Percentiles rank a stretch among this genome's conserved stretches.
Evolutionary conservation across 2,113 vertebrate species (phyloP).

Genomic region (Carollia perspicillata): DNA sequence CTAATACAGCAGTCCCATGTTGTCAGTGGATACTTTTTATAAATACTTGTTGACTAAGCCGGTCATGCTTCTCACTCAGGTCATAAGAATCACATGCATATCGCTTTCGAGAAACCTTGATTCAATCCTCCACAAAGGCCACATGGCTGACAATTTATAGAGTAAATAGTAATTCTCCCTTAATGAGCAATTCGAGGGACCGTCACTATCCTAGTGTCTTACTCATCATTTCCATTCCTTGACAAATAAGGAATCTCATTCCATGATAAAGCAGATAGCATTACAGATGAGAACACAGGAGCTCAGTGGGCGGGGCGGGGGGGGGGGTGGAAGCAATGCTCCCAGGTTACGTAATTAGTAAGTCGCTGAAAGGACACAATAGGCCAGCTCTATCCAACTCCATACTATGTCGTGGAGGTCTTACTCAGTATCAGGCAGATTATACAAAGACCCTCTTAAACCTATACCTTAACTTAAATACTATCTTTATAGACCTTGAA

Average conservation of each 20-base stretch:
- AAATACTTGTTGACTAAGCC: conserved; percentile 33
- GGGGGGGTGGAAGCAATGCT: not conserved
- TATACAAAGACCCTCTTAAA: not conserved
- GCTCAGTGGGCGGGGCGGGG: not conserved
- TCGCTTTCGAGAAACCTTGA: not conserved
- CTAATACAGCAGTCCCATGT: not conserved
- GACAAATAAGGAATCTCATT: not conserved
- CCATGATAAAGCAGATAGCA: not conserved
- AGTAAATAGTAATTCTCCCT: not conserved
- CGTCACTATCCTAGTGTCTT: not conserved
- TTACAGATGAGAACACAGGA: not conserved
- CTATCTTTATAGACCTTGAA: not conserved
- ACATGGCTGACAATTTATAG: not conserved
- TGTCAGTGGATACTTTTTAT: not conserved
- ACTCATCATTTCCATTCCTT: not conserved
- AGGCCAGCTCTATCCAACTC: not conserved
- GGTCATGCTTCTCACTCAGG: not conserved
- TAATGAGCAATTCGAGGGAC: not conserved
- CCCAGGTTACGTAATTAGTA: not conserved
- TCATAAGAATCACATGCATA: not conserved
- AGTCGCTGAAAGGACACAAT: not conserved
- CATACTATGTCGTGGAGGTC: not conserved
- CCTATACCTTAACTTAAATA: not conserved
- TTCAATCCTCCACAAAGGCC: not conserved
- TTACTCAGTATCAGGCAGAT: not conserved